Conservation (phyloP, 2,797 vertebrate species). For the Enteromius thamalakanensis region DNA sequence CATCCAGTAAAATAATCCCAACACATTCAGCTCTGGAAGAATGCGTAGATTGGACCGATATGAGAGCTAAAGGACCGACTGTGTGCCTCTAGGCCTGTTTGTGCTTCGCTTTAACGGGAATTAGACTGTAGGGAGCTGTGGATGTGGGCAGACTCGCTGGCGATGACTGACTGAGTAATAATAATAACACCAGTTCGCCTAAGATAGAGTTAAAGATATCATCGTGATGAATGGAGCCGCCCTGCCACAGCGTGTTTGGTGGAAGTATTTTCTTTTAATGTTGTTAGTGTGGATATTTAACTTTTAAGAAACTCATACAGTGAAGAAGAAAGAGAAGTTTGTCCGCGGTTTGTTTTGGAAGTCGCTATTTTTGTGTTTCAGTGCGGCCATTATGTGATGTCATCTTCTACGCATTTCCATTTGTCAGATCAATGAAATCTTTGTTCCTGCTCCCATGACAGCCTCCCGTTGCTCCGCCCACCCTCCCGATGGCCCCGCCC, state of each 20-base stretch:
- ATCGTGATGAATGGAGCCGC: constrained; percentile 20
- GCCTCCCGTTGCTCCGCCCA: constrained; percentile 88
- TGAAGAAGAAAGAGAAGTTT: constrained; percentile 8
- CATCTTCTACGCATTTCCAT: background rate
- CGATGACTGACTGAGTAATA: constrained; percentile 38
- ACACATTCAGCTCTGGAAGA: constrained; percentile 31
- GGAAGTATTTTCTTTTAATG: background rate
- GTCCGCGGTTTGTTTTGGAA: background rate
- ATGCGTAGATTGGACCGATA: constrained; percentile 45
- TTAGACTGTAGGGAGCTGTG: constrained; percentile 42
- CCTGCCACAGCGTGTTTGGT: constrained; percentile 19
- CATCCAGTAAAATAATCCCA: constrained; percentile 40
- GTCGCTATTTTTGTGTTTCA: background rate
- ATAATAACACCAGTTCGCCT: constrained; percentile 29
- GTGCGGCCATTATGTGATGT: constrained; percentile 14
- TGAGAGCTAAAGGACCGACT: constrained; percentile 42
- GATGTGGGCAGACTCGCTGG: constrained; percentile 48
- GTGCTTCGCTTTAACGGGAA: constrained; percentile 47
- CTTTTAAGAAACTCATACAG: background rate
- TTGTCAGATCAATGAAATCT: constrained; percentile 65
- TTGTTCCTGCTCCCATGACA: constrained; percentile 66
- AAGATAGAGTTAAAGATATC: constrained; percentile 27
- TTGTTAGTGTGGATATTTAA: background rate
- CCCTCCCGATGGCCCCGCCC: constrained; percentile 97
- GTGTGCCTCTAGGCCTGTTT: constrained; percentile 43